Evolutionary conservation across 2,888 invertebrate species (phyloP).

Genomic region (Drosophila kanekoi): DNA sequence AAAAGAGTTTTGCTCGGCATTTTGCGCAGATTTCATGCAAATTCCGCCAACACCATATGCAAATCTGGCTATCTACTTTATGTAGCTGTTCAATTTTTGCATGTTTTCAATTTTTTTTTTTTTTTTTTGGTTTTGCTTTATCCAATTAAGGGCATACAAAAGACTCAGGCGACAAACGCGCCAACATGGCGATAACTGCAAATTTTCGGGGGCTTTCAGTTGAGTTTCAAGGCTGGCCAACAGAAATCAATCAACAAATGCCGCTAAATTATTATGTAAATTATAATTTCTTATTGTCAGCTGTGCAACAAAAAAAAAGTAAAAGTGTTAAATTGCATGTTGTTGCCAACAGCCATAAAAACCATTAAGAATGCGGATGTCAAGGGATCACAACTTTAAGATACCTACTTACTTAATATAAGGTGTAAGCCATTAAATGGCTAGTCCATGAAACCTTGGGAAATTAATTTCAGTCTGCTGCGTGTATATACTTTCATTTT

Average conservation of each 20-base stretch:
- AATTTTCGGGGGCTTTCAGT: slow-evolving; percentile 23
- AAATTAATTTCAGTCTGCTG: not conserved
- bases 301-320: slow-evolving; percentile 51
- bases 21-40: slow-evolving; percentile 50
- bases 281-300: slow-evolving; percentile 59
- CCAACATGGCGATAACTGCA: slow-evolving; percentile 10
- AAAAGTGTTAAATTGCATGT: slow-evolving; percentile 68
- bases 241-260: slow-evolving; percentile 69
- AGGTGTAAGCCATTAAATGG: not conserved
- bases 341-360: slow-evolving; percentile 37
- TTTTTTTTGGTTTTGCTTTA: slow-evolving; percentile 31
- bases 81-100: slow-evolving; percentile 48
- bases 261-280: slow-evolving; percentile 69
- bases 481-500: slow-evolving; percentile 20
- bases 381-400: slow-evolving; percentile 6
- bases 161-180: slow-evolving; percentile 65
- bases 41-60: slow-evolving; percentile 49
- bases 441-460: not conserved
- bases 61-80: slow-evolving; percentile 48
- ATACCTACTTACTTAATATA: slow-evolving; percentile 14
- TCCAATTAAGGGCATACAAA: slow-evolving; percentile 68
- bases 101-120: slow-evolving; percentile 38
- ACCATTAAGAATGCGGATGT: slow-evolving; percentile 38
- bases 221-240: slow-evolving; percentile 37
- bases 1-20: slow-evolving; percentile 32